These are phyloP conservation scores for Syngnathus scovelli DNA, from an alignment of 2,113 vertebrate genomes.

Conservation along the genomic window DNA sequence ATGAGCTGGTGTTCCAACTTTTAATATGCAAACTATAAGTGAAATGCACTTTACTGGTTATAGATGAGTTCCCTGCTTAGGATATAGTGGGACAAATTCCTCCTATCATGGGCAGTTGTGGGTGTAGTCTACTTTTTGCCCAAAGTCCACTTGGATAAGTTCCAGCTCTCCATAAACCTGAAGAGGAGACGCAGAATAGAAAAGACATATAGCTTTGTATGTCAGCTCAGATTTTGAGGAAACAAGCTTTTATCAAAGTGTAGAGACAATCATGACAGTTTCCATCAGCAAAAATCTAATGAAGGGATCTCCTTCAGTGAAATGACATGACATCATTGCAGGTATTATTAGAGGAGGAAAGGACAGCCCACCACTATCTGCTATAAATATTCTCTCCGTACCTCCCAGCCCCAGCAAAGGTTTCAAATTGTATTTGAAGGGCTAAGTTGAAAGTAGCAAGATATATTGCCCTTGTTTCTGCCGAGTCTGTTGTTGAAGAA, in stretches of 20 bases:
- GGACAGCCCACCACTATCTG: constrained; percentile 11
- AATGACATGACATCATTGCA: constrained; percentile 7
- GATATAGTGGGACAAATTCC: background rate
- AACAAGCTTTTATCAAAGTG: too few relatives aligned
- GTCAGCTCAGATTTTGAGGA: background rate
- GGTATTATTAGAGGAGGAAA: constrained; percentile 12
- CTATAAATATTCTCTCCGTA: constrained; percentile 61
- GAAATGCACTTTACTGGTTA: constrained; percentile 14
- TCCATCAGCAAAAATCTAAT: background rate
- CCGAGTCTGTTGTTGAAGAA: background rate
- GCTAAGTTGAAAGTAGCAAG: constrained; percentile 16
- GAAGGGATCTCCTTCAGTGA: background rate
- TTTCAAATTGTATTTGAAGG: constrained; percentile 63
- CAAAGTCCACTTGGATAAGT: background rate
- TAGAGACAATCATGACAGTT: background rate
- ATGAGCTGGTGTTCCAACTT: constrained; percentile 12
- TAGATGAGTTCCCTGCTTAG: constrained; percentile 14
- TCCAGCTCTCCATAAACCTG: background rate
- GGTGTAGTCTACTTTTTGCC: background rate
- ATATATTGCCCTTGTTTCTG: constrained; percentile 1
- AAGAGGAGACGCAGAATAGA: background rate
- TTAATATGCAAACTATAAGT: background rate
- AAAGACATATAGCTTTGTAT: background rate
- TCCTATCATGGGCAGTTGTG: background rate
- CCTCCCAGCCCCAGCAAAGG: constrained; percentile 25